Percentiles rank a stretch among this genome's conserved stretches.
Evolutionary conservation across 2,797 vertebrate genomes (phyloP).

Genomic region (Acanthornis magna): DNA sequence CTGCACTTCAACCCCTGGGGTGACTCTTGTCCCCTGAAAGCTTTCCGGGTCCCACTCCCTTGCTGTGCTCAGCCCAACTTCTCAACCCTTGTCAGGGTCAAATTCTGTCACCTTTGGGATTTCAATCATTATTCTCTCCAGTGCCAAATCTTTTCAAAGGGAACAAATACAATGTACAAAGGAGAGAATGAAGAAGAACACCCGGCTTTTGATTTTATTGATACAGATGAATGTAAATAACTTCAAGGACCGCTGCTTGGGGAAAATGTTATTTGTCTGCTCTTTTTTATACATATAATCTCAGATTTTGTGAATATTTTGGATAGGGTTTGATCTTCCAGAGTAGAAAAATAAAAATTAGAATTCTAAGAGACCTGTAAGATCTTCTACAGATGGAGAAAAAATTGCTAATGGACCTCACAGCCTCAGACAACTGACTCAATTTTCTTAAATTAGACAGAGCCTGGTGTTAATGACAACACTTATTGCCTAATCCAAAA

Average conservation of each 20-base stretch:
- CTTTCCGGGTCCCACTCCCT: neutral
- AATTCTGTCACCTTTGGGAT: slow-evolving; percentile 28
- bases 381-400: neutral
- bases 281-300: neutral
- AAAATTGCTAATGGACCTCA: neutral
- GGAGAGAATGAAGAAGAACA: slow-evolving; percentile 38
- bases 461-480: neutral
- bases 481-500: neutral
- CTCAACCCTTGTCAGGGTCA: slow-evolving; percentile 19
- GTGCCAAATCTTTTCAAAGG: slow-evolving; percentile 47
- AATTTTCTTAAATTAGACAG: neutral
- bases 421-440: neutral
- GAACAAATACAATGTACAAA: slow-evolving; percentile 6
- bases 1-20: neutral
- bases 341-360: neutral
- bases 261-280: neutral
- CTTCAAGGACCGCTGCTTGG: neutral
- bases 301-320: neutral
- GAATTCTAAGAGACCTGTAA: neutral
- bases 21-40: neutral
- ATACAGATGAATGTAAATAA: slow-evolving; percentile 38
- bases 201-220: slow-evolving; percentile 50
- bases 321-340: neutral
- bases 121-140: slow-evolving; percentile 32
- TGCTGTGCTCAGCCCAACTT: slow-evolving; percentile 51